phyloP scores from a whole-genome alignment of 1,140 invertebrate species.

The Anastrepha ludens region DNA sequence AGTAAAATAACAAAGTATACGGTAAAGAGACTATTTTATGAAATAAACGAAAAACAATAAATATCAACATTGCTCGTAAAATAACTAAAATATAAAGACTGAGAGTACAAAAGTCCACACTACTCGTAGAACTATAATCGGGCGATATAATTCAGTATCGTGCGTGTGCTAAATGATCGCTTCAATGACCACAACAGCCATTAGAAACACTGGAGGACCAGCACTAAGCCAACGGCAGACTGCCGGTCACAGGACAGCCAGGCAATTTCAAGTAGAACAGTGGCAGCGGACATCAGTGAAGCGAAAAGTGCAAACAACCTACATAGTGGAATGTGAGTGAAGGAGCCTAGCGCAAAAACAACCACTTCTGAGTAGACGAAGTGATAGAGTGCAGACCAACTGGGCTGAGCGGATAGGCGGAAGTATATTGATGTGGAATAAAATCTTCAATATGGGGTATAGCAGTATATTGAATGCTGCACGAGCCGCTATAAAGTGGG shows the following conservation, averaged over 20 bases:
- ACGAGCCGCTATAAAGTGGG: neutral
- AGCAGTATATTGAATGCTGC: neutral
- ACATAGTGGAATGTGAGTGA: too few species aligned
- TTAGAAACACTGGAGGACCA: conserved; percentile 65
- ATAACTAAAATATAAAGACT: conserved; percentile 1
- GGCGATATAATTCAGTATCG: conserved; percentile 59
- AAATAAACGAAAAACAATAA: conserved; percentile 20
- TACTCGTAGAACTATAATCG: neutral
- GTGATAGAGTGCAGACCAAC: too few species aligned
- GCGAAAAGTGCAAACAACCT: neutral
- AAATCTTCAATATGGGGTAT: neutral
- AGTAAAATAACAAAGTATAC: neutral
- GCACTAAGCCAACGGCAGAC: neutral
- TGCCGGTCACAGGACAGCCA: neutral
- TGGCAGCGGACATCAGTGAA: neutral
- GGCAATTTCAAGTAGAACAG: conserved; percentile 14
- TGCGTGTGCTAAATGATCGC: conserved; percentile 73
- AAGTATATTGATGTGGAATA: neutral
- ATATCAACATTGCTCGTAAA: conserved; percentile 15
- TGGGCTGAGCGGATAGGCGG: neutral
- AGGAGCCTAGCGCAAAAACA: too few species aligned
- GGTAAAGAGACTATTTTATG: neutral
- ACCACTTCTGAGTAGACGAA: too few species aligned
- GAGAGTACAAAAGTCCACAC: conserved; percentile 1
- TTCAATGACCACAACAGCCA: conserved; percentile 73